Conservation (phyloP, 2,113 vertebrate genomes). For the Corvus hawaiiensis region DNA sequence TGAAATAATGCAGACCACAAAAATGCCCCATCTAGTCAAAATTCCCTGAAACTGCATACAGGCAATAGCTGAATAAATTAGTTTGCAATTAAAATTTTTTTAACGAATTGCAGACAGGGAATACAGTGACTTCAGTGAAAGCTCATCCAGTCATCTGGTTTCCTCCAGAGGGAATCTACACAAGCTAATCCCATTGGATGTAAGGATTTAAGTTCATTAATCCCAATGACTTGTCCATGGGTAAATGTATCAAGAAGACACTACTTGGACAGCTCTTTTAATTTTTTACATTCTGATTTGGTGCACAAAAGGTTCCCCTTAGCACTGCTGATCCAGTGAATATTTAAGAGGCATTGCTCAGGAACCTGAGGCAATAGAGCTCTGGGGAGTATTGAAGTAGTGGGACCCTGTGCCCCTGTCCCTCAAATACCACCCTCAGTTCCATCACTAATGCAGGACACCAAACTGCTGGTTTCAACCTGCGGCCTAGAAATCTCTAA, state of each 20-base stretch:
- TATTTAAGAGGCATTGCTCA: background rate
- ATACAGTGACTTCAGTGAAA: background rate
- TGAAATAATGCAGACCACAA: background rate
- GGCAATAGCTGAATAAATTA: background rate
- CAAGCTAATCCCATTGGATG: background rate
- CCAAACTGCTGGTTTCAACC: background rate
- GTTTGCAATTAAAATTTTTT: background rate
- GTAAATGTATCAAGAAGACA: background rate
- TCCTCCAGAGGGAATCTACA: background rate
- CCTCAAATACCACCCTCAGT: background rate
- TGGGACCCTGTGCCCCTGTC: background rate
- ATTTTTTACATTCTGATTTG: background rate
- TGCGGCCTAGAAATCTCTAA: background rate
- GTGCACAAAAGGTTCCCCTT: background rate
- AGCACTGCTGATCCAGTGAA: background rate
- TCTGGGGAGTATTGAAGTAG: background rate
- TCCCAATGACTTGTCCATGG: background rate
- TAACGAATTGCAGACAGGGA: background rate
- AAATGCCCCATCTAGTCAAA: background rate
- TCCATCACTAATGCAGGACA: background rate
- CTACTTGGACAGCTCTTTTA: background rate
- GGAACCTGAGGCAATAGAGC: background rate
- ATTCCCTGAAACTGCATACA: background rate
- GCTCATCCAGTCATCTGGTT: background rate
- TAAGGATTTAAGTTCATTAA: background rate